A percentile compares a stretch with the other conserved stretches of the same genome.
These are phyloP conservation scores for Dasypus novemcinctus DNA, from an alignment of 2,113 vertebrate genomes.

Conservation along the genomic window DNA sequence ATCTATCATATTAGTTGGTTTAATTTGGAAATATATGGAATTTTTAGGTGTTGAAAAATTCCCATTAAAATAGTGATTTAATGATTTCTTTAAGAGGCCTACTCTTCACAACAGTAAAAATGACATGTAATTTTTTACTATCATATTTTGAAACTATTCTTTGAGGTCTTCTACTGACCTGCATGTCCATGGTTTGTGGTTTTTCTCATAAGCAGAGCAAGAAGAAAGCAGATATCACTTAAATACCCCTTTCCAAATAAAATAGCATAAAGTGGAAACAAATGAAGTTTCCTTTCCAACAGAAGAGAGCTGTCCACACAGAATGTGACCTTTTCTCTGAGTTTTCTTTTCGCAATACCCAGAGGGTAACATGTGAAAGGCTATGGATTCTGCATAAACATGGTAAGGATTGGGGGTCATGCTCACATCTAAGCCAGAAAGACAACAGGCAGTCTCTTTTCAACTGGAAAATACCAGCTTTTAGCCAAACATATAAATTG, in stretches of 20 bases:
- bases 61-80: background rate
- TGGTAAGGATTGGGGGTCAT: background rate
- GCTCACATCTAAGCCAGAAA: background rate
- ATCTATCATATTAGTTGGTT: background rate
- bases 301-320: conserved; percentile 30
- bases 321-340: conserved; percentile 51
- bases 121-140: background rate
- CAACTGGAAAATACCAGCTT: background rate
- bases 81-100: background rate
- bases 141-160: background rate
- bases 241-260: conserved; percentile 54
- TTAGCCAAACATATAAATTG: background rate
- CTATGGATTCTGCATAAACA: background rate
- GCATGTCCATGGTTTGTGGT: background rate
- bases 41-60: background rate
- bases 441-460: background rate
- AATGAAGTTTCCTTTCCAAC: conserved; percentile 50
- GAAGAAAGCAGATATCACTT: conserved; percentile 42
- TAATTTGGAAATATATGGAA: background rate
- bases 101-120: background rate
- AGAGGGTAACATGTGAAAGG: background rate
- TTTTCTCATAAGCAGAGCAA: conserved; percentile 24
- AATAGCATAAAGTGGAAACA: conserved; percentile 44
- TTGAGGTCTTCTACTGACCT: background rate
- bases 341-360: background rate